Conservation (phyloP, 2,888 invertebrate genomes). For the Prostheceraeus crozeri region DNA sequence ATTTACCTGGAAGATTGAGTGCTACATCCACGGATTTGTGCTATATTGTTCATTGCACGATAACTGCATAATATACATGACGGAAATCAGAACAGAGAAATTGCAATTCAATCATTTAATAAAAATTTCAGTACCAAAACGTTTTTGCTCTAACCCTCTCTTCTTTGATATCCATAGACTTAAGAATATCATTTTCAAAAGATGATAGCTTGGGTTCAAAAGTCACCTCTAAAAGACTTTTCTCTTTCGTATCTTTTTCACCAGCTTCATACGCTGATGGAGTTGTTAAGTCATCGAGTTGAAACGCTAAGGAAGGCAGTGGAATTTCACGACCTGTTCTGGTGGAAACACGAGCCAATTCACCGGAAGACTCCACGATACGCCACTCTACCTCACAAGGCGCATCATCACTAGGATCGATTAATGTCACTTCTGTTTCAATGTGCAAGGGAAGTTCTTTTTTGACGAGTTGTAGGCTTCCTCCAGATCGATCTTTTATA, state of each 20-base stretch:
- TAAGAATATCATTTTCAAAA: conserved; percentile 87
- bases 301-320: conserved; percentile 66
- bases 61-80: too few species aligned
- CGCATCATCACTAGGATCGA: conserved; percentile 73
- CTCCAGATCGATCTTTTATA: too few species aligned
- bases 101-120: too few species aligned
- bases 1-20: too few species aligned
- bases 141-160: conserved; percentile 65
- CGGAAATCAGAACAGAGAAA: too few species aligned
- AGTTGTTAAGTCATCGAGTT: conserved; percentile 61
- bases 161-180: conserved; percentile 73
- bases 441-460: conserved; percentile 22
- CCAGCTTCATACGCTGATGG: conserved; percentile 61
- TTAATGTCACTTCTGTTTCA: conserved; percentile 49
- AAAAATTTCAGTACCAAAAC: conserved; percentile 73
- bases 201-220: conserved; percentile 69
- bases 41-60: too few species aligned
- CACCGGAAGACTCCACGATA: conserved; percentile 73
- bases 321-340: conserved; percentile 77
- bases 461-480: too few species aligned
- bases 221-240: conserved; percentile 62
- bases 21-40: too few species aligned
- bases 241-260: conserved; percentile 45
- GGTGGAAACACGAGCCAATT: conserved; percentile 71
- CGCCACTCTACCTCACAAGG: conserved; percentile 75